Evolutionary conservation across 2,888 invertebrate species (phyloP).

Genomic region (Sepiola atlantica): DNA sequence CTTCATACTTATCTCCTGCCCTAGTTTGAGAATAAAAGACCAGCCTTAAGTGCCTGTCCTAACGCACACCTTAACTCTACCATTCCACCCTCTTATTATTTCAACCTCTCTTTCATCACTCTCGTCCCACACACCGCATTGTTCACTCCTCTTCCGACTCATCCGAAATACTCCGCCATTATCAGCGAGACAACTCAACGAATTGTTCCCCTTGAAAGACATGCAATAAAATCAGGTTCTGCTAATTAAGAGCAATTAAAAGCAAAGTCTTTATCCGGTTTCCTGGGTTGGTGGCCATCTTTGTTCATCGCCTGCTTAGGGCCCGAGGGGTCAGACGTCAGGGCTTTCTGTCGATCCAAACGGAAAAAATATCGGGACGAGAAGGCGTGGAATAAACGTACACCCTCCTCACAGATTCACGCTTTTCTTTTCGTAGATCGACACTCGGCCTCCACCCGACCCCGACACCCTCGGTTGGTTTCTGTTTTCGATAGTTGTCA

Average conservation of each 20-base stretch:
- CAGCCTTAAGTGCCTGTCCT: too few species aligned
- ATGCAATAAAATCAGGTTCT: constrained; percentile 15
- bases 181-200: background rate
- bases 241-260: constrained; percentile 11
- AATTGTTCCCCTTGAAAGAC: constrained; percentile 6
- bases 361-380: background rate
- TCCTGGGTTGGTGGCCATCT: background rate
- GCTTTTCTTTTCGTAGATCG: background rate
- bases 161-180: background rate
- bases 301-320: background rate
- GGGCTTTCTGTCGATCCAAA: background rate
- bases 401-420: background rate
- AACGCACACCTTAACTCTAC: background rate
- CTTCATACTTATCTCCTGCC: too few species aligned
- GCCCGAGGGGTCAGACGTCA: constrained; percentile 18
- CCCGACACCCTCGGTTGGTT: background rate
- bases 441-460: background rate
- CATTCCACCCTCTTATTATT: background rate
- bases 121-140: background rate
- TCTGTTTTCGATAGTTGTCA: background rate
- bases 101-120: background rate
- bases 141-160: background rate
- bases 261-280: background rate
- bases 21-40: too few species aligned
- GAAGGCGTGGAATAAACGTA: background rate